Base-by-base conservation (phyloP, 2,113 vertebrate species). In the Tragelaphus imberbis region DNA sequence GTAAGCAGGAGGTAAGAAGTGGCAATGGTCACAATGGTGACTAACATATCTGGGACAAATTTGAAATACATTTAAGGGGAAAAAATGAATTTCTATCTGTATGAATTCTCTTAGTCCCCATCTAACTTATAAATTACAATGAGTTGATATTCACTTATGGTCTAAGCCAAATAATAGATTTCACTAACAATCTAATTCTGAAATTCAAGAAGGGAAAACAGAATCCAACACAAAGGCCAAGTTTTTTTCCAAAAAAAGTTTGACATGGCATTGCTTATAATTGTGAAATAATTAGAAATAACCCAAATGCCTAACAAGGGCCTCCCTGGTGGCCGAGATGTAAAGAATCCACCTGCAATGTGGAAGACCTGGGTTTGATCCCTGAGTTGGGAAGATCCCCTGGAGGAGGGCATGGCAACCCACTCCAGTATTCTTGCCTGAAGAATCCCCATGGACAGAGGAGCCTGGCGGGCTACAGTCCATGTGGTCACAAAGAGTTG, bases 231-330 rank as follows among this genome's bases (percentile, higher is more conserved):
- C 3, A 3, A 96, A 86, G 51, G 27, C 10, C 9, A 91, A 84
- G 3, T 55, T 55, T 86, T 86, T 91, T 11, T 68, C 17, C 2
- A 30, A 80, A 53, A 55, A 85, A 81, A 5, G 0, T 16, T 49
- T 14, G 33, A 40, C 2, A 14, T 21, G 58, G 11, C 25, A n/a
- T 12, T 59, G 25, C 86, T 90, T 81, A 55, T 47, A 21, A 14
- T 36, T 30, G 6, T 55, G 2, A 90, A 90, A 80, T 58, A 96
- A 96, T 56, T 55, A 96, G 56, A 91, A 96, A 53, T 7, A 58
- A 36, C n/a, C 9, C n/a, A 71, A 23, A 71, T 71, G n/a, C n/a
- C 68, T 71, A 71, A 71, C n/a, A 71, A 19, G 68, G 9, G n/a
- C 68, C 36, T 71, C n/a, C n/a, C n/a, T 36, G 4, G 19, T 36